Conservation (phyloP, 1,140 invertebrate species). For the Conus betulinus region DNA sequence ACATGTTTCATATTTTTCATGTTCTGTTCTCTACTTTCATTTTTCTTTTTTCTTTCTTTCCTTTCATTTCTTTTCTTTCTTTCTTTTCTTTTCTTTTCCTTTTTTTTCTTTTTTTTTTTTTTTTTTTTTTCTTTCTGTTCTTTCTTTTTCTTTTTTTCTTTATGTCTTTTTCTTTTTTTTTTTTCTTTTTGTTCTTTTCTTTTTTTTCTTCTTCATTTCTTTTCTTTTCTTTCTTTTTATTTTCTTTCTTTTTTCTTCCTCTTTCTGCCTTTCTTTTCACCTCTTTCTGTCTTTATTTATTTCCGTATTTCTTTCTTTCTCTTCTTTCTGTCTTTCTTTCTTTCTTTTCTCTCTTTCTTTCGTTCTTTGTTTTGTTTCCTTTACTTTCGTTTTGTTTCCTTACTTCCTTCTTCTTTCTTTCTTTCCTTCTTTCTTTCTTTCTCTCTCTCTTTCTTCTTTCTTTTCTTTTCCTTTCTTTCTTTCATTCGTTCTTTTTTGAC, state of each 20-base stretch:
- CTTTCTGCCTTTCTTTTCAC: not conserved
- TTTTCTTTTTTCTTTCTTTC: no score
- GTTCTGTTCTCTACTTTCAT: no score
- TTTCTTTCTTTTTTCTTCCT: not conserved
- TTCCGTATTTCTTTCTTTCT: no score
- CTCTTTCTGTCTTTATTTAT: not conserved
- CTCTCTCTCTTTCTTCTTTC: not conserved
- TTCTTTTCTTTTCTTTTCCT: no score
- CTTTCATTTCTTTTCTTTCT: no score
- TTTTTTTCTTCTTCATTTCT: not conserved
- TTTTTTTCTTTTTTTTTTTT: no score
- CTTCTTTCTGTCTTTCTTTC: not conserved
- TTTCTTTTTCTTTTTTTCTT: not conserved
- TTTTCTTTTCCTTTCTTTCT: not conserved
- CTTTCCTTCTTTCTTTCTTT: not conserved
- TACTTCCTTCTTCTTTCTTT: not conserved
- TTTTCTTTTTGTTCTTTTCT: not conserved
- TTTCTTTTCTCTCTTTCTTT: not conserved
- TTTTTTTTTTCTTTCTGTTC: not conserved
- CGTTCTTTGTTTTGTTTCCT: not conserved
- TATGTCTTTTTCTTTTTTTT: not conserved
- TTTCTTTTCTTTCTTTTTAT: not conserved
- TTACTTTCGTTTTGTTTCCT: not conserved
- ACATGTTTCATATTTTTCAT: no score
- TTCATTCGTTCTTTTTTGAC: not conserved